Evolutionary conservation across 2,888 invertebrate genomes (phyloP).

Genomic region (Cactoblastis cactorum): DNA sequence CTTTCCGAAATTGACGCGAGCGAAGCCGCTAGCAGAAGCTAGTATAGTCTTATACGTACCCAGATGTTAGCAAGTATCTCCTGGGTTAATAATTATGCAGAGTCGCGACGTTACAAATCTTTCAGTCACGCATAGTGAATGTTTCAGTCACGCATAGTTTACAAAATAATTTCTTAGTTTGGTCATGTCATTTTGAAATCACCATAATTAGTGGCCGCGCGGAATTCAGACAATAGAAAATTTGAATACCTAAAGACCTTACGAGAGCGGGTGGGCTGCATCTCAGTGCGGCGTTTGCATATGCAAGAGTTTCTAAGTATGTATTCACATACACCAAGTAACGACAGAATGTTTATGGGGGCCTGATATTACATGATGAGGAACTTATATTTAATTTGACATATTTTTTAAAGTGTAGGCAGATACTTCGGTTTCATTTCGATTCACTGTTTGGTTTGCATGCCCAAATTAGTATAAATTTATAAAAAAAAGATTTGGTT

Average conservation of each 20-base stretch:
- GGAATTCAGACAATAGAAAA: conserved; percentile 31
- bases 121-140: conserved; percentile 7
- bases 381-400: no score
- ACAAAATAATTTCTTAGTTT: conserved; percentile 11
- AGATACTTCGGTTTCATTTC: no score
- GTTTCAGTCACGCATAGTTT: conserved; percentile 8
- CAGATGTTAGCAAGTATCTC: background rate
- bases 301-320: conserved; percentile 39
- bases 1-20: background rate
- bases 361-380: no score
- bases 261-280: conserved; percentile 37
- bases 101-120: conserved; percentile 7
- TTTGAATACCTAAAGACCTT: conserved; percentile 40
- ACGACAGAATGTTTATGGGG: background rate
- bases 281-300: conserved; percentile 35
- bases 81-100: background rate
- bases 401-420: no score
- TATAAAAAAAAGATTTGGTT: no score
- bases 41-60: background rate
- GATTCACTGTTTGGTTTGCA: no score
- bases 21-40: background rate
- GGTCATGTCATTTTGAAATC: conserved; percentile 17
- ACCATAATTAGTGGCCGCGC: conserved; percentile 29
- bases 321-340: background rate
- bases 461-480: no score